phyloP scores from a whole-genome alignment of 2,797 vertebrate species.

The Malacoraja senta region DNA sequence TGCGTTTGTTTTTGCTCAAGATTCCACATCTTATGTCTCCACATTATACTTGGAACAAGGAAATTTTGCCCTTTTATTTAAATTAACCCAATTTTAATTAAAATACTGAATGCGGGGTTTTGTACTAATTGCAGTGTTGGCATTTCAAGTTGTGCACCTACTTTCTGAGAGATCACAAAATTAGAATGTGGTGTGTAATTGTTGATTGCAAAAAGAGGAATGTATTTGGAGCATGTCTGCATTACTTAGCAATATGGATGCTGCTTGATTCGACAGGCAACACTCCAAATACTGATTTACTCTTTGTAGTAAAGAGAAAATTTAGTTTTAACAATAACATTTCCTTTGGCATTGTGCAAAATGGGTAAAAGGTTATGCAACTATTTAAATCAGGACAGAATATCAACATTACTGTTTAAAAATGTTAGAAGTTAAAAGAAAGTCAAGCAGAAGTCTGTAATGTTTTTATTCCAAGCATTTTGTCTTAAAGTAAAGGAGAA shows the following conservation, averaged over 20 bases:
- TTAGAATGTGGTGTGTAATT: neutral
- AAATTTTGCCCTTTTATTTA: too few relatives aligned
- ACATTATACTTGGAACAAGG: too few relatives aligned
- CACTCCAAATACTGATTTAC: neutral
- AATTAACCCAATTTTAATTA: neutral
- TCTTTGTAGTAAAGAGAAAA: neutral
- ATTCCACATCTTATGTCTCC: too few relatives aligned
- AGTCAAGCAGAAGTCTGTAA: neutral
- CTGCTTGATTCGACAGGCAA: neutral
- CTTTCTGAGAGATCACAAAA: neutral
- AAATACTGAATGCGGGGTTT: neutral
- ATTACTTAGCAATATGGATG: neutral
- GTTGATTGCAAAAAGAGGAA: neutral
- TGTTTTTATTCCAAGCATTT: neutral
- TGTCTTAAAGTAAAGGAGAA: neutral
- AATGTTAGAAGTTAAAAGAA: neutral
- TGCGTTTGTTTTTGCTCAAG: too few relatives aligned
- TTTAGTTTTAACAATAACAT: neutral
- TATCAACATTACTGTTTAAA: too few relatives aligned
- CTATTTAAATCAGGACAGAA: neutral
- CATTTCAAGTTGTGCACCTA: neutral
- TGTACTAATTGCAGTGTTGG: too few relatives aligned
- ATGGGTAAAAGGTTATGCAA: neutral
- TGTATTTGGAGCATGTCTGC: neutral
- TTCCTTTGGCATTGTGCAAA: neutral